Evolutionary conservation across 2,797 vertebrate species (phyloP).

Genomic region (Masticophis lateralis): DNA sequence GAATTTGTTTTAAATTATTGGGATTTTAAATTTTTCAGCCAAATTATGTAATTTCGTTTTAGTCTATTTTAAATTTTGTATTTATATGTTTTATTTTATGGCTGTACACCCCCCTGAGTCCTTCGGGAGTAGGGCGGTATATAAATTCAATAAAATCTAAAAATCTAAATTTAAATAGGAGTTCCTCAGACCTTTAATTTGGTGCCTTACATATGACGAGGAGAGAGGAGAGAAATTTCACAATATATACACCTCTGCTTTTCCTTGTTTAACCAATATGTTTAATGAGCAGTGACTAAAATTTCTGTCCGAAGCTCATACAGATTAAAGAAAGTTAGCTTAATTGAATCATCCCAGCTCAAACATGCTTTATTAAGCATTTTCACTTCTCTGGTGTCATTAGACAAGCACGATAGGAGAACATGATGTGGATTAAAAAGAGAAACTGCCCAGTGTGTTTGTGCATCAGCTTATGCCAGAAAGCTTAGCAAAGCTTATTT

Average conservation of each 20-base stretch:
- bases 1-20: too few relatives aligned
- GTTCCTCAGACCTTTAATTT: background rate
- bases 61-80: too few relatives aligned
- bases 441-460: slow-evolving; percentile 16
- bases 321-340: slow-evolving; percentile 48
- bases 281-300: slow-evolving; percentile 53
- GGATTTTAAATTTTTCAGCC: too few relatives aligned
- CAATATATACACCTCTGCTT: slow-evolving; percentile 34
- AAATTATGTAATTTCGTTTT: too few relatives aligned
- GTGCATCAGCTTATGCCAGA: slow-evolving; percentile 33
- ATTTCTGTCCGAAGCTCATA: slow-evolving; percentile 44
- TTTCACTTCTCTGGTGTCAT: slow-evolving; percentile 27
- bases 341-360: slow-evolving; percentile 58
- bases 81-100: too few relatives aligned
- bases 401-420: slow-evolving; percentile 49
- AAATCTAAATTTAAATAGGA: background rate
- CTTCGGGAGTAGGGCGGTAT: too few relatives aligned
- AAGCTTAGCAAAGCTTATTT: slow-evolving; percentile 54
- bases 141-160: too few relatives aligned
- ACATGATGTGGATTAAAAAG: slow-evolving; percentile 39
- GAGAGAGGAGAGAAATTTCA: slow-evolving; percentile 19
- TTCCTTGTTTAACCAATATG: slow-evolving; percentile 40
- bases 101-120: too few relatives aligned
- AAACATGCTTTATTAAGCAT: slow-evolving; percentile 54
- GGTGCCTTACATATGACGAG: background rate